Evolutionary conservation across 2,797 vertebrate genomes (phyloP).

Genomic region (Megaceryle alcyon): DNA sequence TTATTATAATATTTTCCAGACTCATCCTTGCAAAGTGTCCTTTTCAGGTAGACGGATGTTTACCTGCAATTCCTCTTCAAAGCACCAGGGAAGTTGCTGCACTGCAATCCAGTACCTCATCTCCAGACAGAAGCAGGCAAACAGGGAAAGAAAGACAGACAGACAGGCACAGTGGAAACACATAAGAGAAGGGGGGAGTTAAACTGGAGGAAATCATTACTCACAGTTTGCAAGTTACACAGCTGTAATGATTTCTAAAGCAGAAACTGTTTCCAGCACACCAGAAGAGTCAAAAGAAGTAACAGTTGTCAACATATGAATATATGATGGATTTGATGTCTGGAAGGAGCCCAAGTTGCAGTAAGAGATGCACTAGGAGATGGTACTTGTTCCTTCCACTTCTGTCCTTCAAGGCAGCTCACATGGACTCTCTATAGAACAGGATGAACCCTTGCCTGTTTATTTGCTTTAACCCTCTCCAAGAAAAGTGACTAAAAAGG

Average conservation of each 20-base stretch:
- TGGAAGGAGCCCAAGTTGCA: not conserved
- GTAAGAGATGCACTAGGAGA: not conserved
- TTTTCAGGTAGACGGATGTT: not conserved
- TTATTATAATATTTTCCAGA: not conserved
- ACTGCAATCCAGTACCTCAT: not conserved
- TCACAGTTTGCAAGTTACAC: slow-evolving; percentile 4
- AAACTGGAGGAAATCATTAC: not conserved
- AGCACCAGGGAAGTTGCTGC: not conserved
- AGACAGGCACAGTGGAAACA: not conserved
- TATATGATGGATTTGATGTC: not conserved
- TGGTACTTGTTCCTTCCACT: not conserved
- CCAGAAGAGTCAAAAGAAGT: not conserved
- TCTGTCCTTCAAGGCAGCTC: not conserved
- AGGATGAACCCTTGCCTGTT: not conserved
- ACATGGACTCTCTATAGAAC: not conserved
- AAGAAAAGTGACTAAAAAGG: not conserved
- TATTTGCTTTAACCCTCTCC: not conserved
- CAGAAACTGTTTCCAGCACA: slow-evolving; percentile 5
- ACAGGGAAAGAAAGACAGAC: not conserved
- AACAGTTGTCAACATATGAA: not conserved
- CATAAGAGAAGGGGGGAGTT: not conserved
- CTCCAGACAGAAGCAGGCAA: not conserved
- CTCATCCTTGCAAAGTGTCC: not conserved
- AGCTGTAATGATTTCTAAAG: slow-evolving; percentile 39
- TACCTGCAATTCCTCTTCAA: not conserved